A percentile compares a stretch with the other conserved stretches of the same genome.
phyloP scores from a whole-genome alignment of 2,888 invertebrate species.

The Eristalis arbustorum region DNA sequence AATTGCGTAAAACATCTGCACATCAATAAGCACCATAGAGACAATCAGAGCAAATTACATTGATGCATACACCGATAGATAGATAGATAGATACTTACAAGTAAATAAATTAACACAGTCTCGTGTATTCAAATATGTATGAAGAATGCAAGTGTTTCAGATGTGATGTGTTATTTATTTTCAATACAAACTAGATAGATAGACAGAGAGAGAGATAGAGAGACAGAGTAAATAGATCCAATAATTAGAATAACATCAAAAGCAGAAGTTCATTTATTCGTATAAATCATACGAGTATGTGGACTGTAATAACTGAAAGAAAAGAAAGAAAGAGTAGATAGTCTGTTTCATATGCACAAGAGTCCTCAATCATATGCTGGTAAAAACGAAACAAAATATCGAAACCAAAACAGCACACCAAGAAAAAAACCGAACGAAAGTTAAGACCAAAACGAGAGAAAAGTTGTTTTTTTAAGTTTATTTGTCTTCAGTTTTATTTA shows the following conservation, averaged over 20 bases:
- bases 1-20: background rate
- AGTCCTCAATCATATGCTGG: constrained; percentile 17
- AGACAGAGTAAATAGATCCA: constrained; percentile 5
- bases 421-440: constrained; percentile 25
- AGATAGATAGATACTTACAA: constrained; percentile 19
- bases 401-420: constrained; percentile 31
- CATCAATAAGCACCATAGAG: constrained; percentile 25
- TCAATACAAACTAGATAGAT: background rate
- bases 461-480: constrained; percentile 26
- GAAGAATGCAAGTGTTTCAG: constrained; percentile 25
- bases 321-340: constrained; percentile 12
- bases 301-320: constrained; percentile 17
- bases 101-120: background rate
- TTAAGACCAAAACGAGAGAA: constrained; percentile 9
- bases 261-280: constrained; percentile 38
- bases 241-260: constrained; percentile 45
- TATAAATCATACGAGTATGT: constrained; percentile 7
- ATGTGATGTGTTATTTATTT: constrained; percentile 21
- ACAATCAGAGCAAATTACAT: constrained; percentile 32
- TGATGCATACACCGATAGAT: constrained; percentile 4
- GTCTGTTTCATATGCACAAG: constrained; percentile 27
- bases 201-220: constrained; percentile 13
- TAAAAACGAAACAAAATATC: constrained; percentile 11
- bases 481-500: constrained; percentile 43
- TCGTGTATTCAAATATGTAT: constrained; percentile 12